Evolutionary conservation across 2,113 vertebrate genomes (phyloP).

Genomic region (Psilopsiagon aymara): DNA sequence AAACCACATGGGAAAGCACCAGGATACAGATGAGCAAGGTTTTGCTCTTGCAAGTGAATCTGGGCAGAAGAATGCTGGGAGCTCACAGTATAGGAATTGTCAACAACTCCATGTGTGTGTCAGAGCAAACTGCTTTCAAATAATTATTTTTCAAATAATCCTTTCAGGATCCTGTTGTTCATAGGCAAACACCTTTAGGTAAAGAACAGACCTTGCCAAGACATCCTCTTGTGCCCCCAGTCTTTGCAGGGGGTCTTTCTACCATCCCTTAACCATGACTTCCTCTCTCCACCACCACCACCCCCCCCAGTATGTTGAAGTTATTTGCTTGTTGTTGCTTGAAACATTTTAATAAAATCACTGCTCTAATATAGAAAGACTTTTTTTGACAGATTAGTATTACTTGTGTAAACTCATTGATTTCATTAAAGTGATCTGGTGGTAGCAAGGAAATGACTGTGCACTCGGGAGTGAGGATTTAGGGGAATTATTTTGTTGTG

Average conservation of each 20-base stretch:
- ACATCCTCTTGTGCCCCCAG: fast-evolving
- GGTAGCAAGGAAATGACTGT: background rate
- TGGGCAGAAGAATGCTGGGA: background rate
- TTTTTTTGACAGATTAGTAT: background rate
- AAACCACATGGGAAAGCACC: fast-evolving
- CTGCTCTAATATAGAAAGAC: background rate
- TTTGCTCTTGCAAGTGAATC: background rate
- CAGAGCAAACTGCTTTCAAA: background rate
- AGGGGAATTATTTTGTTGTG: background rate
- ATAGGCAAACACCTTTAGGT: background rate
- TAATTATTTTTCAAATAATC: too few species aligned
- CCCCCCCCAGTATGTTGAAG: background rate
- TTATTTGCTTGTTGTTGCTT: background rate
- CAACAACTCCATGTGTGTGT: background rate
- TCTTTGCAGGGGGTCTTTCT: background rate
- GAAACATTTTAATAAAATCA: background rate
- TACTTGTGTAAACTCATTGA: background rate
- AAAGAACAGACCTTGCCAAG: background rate
- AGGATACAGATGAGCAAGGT: background rate
- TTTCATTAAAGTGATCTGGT: background rate
- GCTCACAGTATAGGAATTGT: fast-evolving
- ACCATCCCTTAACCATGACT: background rate
- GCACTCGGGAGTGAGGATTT: background rate
- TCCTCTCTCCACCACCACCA: background rate
- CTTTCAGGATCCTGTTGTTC: background rate